Evolutionary conservation across 2,113 vertebrate genomes (phyloP), one percentile per base, ranked within the genome.

Genomic region (Bostrychus sinensis): DNA sequence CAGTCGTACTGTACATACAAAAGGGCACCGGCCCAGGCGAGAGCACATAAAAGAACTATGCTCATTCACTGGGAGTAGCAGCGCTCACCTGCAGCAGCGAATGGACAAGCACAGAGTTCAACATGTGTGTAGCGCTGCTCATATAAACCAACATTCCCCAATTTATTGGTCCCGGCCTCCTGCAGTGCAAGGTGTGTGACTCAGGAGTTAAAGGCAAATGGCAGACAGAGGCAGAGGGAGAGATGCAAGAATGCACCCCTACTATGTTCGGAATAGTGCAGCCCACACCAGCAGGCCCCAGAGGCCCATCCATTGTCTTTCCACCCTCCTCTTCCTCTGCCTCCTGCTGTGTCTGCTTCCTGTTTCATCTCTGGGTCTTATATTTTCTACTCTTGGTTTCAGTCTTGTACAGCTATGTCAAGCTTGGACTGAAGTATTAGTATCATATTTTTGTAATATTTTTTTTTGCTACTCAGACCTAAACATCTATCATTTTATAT

Each of bases 41-140:
- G 63, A 71, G 55, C 53, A 41, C 81, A 39, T 28, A 57, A 17
- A 75, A 71, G 54, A 42, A 71, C 65, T 59, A 81, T 72, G 61
- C 54, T 56, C 22, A 39, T 61, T 77, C 63, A 61, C 48, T 54
- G 53, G 20, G 60, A 78, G 61, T 92, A 93, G 94, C 94, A 93
- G 90, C 93, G 92, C 91, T 87, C 86, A 91, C 86, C 89, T 90
- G 90, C 90, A 90, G 92, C 92, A 88, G 91, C 11, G 85, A 32
- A 39, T 4, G 28, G 13, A 63, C 53, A 45, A 8, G 70, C 48
- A 59, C 57, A 60, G 56, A 46, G 34, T 46, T 13, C 22, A 59
- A n/a, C 56, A 70, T 59, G 60, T 50, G 53, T 25, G 57, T 39
- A 34, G 28, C 19, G 51, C 59, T 51, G 30, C 19, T 73, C 69